Evolutionary conservation across 2,888 invertebrate species (phyloP).

Genomic region (Noctua fimbriata): DNA sequence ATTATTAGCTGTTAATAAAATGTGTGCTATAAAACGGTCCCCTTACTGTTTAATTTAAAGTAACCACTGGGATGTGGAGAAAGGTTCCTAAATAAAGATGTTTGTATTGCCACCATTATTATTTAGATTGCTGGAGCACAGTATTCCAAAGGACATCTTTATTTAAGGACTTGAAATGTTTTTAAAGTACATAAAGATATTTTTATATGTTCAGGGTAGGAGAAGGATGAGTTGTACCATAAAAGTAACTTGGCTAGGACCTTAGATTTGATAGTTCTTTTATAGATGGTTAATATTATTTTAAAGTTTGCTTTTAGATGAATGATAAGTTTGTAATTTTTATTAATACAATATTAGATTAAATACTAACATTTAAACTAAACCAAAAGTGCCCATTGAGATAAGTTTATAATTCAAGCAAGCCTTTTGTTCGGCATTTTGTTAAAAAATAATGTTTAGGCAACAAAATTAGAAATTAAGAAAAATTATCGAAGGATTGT

Average conservation of each 20-base stretch:
- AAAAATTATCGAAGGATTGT: conserved; percentile 87
- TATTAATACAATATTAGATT: conserved; percentile 88
- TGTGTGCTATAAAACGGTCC: conserved; percentile 86
- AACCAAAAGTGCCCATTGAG: conserved; percentile 91
- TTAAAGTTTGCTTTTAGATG: conserved; percentile 88
- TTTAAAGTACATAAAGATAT: conserved; percentile 89
- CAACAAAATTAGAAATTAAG: conserved; percentile 89
- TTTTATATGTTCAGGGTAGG: conserved; percentile 89
- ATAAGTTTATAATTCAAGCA: conserved; percentile 89
- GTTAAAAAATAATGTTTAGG: conserved; percentile 88
- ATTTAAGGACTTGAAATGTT: conserved; percentile 78
- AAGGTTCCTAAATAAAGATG: conserved; percentile 78
- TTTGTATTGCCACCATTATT: conserved; percentile 52
- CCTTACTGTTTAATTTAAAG: conserved; percentile 78
- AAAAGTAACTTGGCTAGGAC: conserved; percentile 87
- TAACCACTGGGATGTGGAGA: conserved; percentile 75
- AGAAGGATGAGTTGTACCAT: conserved; percentile 84
- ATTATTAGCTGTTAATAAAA: conserved; percentile 84
- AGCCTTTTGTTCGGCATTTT: conserved; percentile 88
- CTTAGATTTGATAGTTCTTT: conserved; percentile 89
- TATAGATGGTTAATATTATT: conserved; percentile 88
- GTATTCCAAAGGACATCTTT: conserved; percentile 72
- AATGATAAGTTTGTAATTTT: conserved; percentile 89
- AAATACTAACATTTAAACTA: conserved; percentile 90
- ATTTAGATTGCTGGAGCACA: conserved; percentile 40